These are phyloP conservation scores for Epizoanthus scotinus DNA, from an alignment of 92 coral and sea anemone genomes.

Conservation along the genomic window DNA sequence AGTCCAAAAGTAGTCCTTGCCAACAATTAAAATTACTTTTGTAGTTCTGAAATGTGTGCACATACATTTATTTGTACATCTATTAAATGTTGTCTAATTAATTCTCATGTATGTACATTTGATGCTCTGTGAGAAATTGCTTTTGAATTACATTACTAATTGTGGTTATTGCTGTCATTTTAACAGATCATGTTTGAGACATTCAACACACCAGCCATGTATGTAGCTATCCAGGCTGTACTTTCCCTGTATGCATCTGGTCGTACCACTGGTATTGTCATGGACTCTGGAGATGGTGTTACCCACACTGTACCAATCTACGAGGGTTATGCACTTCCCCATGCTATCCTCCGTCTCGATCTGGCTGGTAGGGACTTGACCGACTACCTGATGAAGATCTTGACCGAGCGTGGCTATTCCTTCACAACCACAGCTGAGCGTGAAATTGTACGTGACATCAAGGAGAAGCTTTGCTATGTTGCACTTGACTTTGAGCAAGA, in stretches of 20 bases:
- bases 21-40: not conserved
- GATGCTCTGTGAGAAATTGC: not conserved
- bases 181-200: constrained; percentile 90
- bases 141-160: not conserved
- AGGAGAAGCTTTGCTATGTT: constrained; percentile 89
- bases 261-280: constrained; percentile 93
- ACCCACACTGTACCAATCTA: constrained; percentile 98
- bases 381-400: constrained; percentile 95
- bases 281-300: constrained; percentile 98
- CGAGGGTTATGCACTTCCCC: constrained; percentile 76
- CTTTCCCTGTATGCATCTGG: constrained; percentile 92
- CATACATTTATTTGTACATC: no score
- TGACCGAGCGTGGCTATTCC: constrained; percentile 97
- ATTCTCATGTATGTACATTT: no score
- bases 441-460: constrained; percentile 96
- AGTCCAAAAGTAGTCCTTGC: no score
- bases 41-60: not conserved
- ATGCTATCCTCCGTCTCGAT: constrained; percentile 36
- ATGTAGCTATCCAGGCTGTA: constrained; percentile 92
- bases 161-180: not conserved
- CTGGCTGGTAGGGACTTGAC: constrained; percentile 54
- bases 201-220: constrained; percentile 91
- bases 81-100: no score
- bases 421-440: constrained; percentile 99
- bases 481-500: constrained; percentile 95